A percentile compares a stretch with the other conserved stretches of the same genome.
Evolutionary conservation across 1,140 invertebrate genomes (phyloP).

Genomic region (Drosophila suzukii): DNA sequence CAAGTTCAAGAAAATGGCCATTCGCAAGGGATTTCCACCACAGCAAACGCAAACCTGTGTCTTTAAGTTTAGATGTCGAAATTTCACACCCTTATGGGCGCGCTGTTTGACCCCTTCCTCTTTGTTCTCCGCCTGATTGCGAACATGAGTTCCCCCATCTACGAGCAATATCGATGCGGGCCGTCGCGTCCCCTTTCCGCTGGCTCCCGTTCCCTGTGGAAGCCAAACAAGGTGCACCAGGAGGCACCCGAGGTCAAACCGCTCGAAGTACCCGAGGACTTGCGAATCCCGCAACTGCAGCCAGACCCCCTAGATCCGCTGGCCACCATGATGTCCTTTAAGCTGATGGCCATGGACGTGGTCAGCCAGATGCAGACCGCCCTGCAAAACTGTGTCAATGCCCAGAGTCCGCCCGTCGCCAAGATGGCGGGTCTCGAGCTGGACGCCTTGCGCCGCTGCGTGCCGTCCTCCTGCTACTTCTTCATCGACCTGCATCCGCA

Average conservation of each 20-base stretch:
- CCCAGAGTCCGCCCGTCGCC: constrained; percentile 41
- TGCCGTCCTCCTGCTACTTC: constrained; percentile 61
- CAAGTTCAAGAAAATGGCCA: constrained; percentile 65
- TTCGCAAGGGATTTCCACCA: constrained; percentile 25
- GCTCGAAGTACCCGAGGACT: constrained; percentile 33
- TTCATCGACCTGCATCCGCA: constrained; percentile 64
- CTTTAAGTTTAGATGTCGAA: constrained; percentile 61
- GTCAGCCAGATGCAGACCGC: constrained; percentile 53
- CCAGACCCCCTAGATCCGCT: constrained; percentile 52
- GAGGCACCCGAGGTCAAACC: constrained; percentile 37
- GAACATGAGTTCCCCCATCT: constrained; percentile 69
- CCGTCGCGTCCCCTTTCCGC: constrained; percentile 31
- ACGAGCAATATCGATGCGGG: constrained; percentile 66
- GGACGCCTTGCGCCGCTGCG: constrained; percentile 38
- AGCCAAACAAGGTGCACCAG: constrained; percentile 28
- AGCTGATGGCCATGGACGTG: constrained; percentile 59
- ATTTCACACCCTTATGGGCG: constrained; percentile 54
- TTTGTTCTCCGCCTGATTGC: constrained; percentile 58
- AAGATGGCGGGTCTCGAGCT: constrained; percentile 44
- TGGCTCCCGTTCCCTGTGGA: constrained; percentile 34
- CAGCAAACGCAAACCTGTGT: constrained; percentile 45
- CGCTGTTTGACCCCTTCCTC: constrained; percentile 64
- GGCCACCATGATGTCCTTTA: constrained; percentile 62
- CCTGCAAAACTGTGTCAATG: constrained; percentile 50
- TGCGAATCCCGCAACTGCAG: constrained; percentile 41